Evolutionary conservation across 2,113 vertebrate genomes (phyloP).

Genomic region (Clarias macrocephalus): DNA sequence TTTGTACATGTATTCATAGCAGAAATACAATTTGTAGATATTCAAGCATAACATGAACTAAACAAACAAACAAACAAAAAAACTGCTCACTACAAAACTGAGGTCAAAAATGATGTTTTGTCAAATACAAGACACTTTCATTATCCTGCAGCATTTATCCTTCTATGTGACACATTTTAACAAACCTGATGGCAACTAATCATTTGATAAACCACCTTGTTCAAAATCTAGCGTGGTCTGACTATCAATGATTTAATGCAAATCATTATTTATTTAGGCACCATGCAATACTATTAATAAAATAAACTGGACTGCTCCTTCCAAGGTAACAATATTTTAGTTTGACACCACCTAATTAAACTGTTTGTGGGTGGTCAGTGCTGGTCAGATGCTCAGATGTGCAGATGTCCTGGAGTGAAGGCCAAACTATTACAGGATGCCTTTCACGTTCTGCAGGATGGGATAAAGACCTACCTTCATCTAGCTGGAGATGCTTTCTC

Average conservation of each 20-base stretch:
- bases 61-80: background rate
- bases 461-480: background rate
- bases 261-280: background rate
- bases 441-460: conserved; percentile 3
- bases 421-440: conserved; percentile 25
- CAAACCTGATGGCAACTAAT: background rate
- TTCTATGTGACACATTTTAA: background rate
- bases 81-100: background rate
- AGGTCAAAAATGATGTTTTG: background rate
- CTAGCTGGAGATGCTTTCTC: background rate
- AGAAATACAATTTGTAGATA: background rate
- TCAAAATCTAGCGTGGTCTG: background rate
- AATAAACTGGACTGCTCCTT: background rate
- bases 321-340: background rate
- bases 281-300: background rate
- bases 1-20: too few relatives aligned
- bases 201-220: background rate
- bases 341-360: background rate
- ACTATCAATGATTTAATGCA: too few relatives aligned
- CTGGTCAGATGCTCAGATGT: conserved; percentile 14
- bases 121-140: background rate
- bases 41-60: background rate
- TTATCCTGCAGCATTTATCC: background rate
- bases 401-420: conserved; percentile 39
- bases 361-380: conserved; percentile 46